Base-by-base conservation (phyloP, 2,888 invertebrate species). In the Conomelus anceps region DNA sequence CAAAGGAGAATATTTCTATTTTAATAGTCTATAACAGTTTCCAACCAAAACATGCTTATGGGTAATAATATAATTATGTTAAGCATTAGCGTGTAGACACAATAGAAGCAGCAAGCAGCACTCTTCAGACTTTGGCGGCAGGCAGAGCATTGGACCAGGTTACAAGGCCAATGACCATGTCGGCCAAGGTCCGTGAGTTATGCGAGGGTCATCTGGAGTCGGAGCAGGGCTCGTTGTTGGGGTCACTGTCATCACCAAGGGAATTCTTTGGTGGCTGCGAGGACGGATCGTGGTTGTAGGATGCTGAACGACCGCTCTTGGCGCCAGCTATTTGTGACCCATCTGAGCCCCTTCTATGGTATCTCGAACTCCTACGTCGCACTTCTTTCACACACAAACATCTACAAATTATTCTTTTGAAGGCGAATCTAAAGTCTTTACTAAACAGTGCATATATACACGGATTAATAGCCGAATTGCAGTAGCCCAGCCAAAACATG, bases 401-500 rank as follows among this genome's bases (percentile, higher is more conserved):
- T 92, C 96, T 96, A 94, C 98, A 98, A 91, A 98, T 96, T 91
- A 99, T 98, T 91, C 97, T 96, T 93, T 98, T 98, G 94, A 99
- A 99, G 23, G 98, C 98, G 93, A 97, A 97, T 90, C 98, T 96
- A 94, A 98, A 99, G 94, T 99, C 98, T 93, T 98, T 97, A 88
- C 98, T 98, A 94, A 98, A 98, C 90, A 98, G 94, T 6, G 98
- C 98, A 93, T 99, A 99, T 91, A 99, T 98, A 93, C 98, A 96
- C 0, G 99, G 99, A 93, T 99, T 99, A 91, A 99, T 97, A 4
- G 98, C 99, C 0, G 98, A 98, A 93, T 99, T 99, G 94, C 98
- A 98, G 94, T 99, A 99, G 0, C 99, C 99, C 91, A 99, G 95
- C 99, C 99, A 99, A 94, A 99, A 99, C 22, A 98, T 95, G 26